Percentiles rank a stretch among this genome's conserved stretches.
phyloP scores from a whole-genome alignment of 2,113 vertebrate genomes.

The Telmatochromis brichardi region DNA sequence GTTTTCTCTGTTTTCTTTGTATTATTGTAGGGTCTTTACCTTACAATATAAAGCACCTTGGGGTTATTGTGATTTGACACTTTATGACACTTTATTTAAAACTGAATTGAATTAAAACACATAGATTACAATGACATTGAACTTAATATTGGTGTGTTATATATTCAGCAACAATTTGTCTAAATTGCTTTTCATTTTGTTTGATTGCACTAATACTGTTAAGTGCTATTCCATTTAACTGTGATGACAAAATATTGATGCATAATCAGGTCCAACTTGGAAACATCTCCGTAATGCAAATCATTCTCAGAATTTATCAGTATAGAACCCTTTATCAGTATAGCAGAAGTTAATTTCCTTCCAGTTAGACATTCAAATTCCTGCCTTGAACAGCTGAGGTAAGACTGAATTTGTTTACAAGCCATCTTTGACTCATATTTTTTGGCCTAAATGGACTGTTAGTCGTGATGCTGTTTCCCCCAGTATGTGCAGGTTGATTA shows the following conservation, averaged over 20 bases:
- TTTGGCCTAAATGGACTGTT: background rate
- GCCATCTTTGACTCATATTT: background rate
- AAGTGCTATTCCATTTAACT: background rate
- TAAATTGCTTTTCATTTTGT: background rate
- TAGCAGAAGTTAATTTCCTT: background rate
- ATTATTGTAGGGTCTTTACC: background rate
- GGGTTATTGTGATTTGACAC: background rate
- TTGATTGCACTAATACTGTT: background rate
- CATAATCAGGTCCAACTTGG: background rate
- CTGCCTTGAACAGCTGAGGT: background rate
- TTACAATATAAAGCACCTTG: background rate
- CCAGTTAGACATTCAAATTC: background rate
- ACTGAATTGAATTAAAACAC: background rate
- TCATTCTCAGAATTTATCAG: background rate
- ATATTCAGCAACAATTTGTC: background rate
- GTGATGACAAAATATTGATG: background rate
- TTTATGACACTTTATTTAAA: background rate
- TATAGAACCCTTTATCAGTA: background rate
- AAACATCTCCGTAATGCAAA: background rate
- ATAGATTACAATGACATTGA: background rate
- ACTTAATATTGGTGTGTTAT: background rate
- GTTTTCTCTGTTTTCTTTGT: background rate
- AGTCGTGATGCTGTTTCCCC: background rate
- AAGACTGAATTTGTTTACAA: background rate
- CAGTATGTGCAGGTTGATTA: background rate